These are phyloP conservation scores for Drosophila tanythrix DNA, from an alignment of 2,888 invertebrate genomes.

Conservation along the genomic window DNA sequence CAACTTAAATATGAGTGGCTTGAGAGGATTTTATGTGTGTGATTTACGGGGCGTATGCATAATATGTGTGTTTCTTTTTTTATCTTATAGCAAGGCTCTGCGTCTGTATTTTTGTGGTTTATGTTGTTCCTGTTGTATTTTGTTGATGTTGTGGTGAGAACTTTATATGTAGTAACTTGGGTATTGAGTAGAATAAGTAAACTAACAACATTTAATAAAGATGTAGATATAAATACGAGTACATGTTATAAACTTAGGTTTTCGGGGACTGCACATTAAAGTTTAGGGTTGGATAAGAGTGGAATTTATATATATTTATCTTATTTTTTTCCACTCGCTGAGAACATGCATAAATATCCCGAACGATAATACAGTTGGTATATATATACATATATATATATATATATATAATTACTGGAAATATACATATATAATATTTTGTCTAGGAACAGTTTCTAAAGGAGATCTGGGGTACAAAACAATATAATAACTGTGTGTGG, in stretches of 20 bases:
- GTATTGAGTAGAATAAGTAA: conserved; percentile 34
- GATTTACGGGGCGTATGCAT: conserved; percentile 40
- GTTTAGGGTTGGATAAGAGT: conserved; percentile 21
- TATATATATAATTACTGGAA: conserved; percentile 12
- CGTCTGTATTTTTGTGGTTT: conserved; percentile 35
- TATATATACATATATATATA: conserved; percentile 23
- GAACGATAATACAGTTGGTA: conserved; percentile 23
- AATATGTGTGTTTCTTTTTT: conserved; percentile 24
- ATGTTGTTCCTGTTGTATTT: conserved; percentile 45
- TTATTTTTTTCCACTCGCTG: conserved; percentile 23
- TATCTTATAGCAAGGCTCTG: conserved; percentile 19
- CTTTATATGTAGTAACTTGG: conserved; percentile 22
- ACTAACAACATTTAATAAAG: conserved; percentile 55
- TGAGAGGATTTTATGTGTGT: conserved; percentile 3
- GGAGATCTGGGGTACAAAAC: conserved; percentile 1
- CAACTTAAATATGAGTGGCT: conserved; percentile 16
- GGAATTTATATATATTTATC: conserved; percentile 4
- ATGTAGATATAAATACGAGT: conserved; percentile 27
- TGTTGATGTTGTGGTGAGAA: conserved; percentile 29
- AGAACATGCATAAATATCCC: conserved; percentile 43
- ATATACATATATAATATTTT: conserved; percentile 23
- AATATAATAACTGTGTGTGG: conserved; percentile 2
- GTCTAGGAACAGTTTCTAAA: conserved; percentile 29
- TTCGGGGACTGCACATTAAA: conserved; percentile 29
- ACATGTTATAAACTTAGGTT: conserved; percentile 19